Evolutionary conservation across 2,797 vertebrate species (phyloP), one percentile per base, ranked within the genome.

Genomic region (Ammospiza maritima): DNA sequence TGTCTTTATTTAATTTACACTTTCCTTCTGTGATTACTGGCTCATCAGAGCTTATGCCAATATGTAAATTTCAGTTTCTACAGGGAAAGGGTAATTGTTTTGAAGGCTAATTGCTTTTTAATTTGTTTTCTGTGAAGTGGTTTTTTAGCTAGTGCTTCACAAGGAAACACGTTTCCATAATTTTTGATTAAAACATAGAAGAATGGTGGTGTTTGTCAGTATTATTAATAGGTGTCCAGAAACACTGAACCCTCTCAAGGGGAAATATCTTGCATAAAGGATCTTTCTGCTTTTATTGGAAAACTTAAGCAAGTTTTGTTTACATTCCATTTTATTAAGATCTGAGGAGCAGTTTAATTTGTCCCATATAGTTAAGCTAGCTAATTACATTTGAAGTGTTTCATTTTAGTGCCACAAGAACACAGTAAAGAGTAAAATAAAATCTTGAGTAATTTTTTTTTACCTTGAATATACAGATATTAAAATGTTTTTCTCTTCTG

Each of bases 401-500:
- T 90, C 5, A 5, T 29, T 92, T 74, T 61, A 90, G 27, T 69
- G 14, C 12, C 36, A 21, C 30, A 61, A 45, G 42, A 90, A 32
- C 13, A 29, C 16, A 45, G 7, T 30, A 36, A 82, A 58, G 60
- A 56, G 1, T 15, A 90, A 93, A 93, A 83, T 75, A 82, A 86
- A 69, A 40, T 67, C 0, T 27, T 74, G 44, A 58, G 36, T 47
- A 9, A 27, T 79, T 93, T 51, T 74, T 44, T 74, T 48, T 65
- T 57, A 51, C 11, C 14, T 58, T 73, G 32, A 69, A 30, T 57
- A 16, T 71, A 61, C 13, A 83, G 23, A 62, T 85, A 94, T 29
- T 81, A 94, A 97, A 94, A 61, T 69, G 11, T 36, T 93, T 96
- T 95, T 96, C 69, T 89, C 42, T 94, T 77, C 73, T 74, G 72